A percentile compares a stretch with the other conserved stretches of the same genome.
Conservation (phyloP, 2,888 invertebrate species). For the Meliscaeva auricollis region DNA sequence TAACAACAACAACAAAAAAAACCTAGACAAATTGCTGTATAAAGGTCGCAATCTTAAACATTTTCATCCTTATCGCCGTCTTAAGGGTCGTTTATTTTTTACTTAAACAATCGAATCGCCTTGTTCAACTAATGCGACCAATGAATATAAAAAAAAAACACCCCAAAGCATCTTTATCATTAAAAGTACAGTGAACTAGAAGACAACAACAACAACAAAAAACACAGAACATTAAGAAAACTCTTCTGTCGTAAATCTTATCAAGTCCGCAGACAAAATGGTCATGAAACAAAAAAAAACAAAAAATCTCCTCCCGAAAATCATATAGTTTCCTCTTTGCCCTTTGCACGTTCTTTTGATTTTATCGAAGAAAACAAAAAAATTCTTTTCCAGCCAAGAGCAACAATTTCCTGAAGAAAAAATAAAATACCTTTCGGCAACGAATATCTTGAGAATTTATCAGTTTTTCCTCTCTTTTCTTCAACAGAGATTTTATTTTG, state of each 20-base stretch:
- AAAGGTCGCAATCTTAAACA: conserved; percentile 12
- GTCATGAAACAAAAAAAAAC: neutral
- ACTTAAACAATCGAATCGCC: neutral
- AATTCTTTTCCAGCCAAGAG: neutral
- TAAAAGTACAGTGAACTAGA: neutral
- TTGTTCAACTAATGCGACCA: conserved; percentile 5
- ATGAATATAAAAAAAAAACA: neutral
- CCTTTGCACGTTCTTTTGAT: neutral
- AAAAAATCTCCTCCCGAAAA: neutral
- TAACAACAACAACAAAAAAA: neutral
- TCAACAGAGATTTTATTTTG: neutral
- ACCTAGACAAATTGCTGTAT: conserved; percentile 5
- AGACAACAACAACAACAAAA: neutral
- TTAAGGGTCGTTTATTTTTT: conserved; percentile 1
- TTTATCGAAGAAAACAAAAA: neutral
- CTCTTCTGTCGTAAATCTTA: conserved; percentile 7
- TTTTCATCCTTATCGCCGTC: neutral
- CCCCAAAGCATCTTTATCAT: neutral
- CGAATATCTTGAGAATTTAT: neutral
- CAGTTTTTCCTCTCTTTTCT: neutral
- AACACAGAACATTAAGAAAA: conserved; percentile 10
- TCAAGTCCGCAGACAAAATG: conserved; percentile 7
- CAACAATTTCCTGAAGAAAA: neutral
- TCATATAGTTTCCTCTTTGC: neutral
- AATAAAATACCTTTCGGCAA: neutral